Evolutionary conservation across 2,797 vertebrate species (phyloP).

Genomic region (Podargus strigoides): DNA sequence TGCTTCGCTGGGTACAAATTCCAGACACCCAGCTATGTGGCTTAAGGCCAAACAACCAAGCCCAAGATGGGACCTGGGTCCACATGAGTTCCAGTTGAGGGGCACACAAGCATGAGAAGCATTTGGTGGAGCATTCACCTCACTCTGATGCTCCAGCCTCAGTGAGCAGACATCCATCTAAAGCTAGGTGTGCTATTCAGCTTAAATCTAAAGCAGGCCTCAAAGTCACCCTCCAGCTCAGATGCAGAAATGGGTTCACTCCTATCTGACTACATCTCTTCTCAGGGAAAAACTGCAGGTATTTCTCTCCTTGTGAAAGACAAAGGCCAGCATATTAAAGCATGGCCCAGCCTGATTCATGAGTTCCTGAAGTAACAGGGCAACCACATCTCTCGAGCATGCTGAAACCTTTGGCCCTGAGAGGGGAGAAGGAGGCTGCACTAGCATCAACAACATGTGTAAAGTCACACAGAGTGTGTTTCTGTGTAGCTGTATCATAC

Average conservation of each 20-base stretch:
- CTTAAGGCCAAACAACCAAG: background rate
- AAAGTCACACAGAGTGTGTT: background rate
- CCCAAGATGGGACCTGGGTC: background rate
- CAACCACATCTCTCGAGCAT: rapidly evolving
- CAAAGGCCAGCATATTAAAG: background rate
- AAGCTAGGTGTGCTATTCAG: background rate
- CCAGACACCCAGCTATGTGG: background rate
- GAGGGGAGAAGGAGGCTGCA: background rate
- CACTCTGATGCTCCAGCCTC: background rate
- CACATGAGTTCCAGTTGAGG: background rate
- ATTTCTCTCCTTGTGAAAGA: background rate
- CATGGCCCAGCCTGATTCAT: background rate
- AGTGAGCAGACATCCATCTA: background rate
- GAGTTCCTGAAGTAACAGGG: background rate
- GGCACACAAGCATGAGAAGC: background rate
- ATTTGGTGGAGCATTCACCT: background rate
- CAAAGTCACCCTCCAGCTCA: background rate
- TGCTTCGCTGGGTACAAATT: background rate
- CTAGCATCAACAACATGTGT: rapidly evolving
- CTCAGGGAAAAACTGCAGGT: background rate
- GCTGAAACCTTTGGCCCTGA: background rate
- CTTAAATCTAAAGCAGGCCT: background rate
- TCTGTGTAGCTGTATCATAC: rapidly evolving
- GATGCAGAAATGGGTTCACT: background rate
- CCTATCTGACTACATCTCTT: background rate